phyloP scores from a whole-genome alignment of 2,888 invertebrate species.

The Temnothorax unifasciatus region DNA sequence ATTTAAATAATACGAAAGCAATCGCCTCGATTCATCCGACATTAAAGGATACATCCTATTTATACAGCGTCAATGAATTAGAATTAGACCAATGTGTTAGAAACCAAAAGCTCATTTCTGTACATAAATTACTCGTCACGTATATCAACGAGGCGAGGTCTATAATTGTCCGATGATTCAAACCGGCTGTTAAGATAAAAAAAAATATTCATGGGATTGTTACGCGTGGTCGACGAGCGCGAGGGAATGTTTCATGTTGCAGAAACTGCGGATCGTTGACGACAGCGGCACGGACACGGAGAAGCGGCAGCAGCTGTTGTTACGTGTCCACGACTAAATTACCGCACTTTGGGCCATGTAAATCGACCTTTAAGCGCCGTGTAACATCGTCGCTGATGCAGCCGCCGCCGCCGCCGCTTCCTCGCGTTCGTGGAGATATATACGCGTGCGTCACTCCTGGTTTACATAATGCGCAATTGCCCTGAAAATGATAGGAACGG shows the following conservation, averaged over 20 bases:
- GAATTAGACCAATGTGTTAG: too few relatives aligned
- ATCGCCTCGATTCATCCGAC: neutral
- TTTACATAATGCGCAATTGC: conserved; percentile 79
- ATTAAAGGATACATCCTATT: neutral
- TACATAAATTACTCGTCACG: neutral
- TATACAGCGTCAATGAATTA: too few relatives aligned
- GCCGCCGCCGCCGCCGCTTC: conserved; percentile 47
- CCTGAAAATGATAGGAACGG: conserved; percentile 75
- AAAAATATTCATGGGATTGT: neutral
- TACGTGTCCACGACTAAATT: conserved; percentile 74
- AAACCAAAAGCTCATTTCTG: conserved; percentile 6
- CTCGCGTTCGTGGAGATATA: conserved; percentile 38
- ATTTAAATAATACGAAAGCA: neutral
- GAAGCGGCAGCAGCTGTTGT: conserved; percentile 68
- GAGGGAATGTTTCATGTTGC: conserved; percentile 57
- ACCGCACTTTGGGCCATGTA: conserved; percentile 72
- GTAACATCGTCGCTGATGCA: conserved; percentile 57
- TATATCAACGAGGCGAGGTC: neutral
- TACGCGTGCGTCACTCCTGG: conserved; percentile 68
- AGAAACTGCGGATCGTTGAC: conserved; percentile 61
- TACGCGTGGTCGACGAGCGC: neutral
- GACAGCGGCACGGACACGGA: conserved; percentile 23
- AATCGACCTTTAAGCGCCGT: conserved; percentile 77
- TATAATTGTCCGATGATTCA: conserved; percentile 16
- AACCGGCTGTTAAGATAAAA: neutral